Percentiles rank a stretch among this genome's conserved stretches.
phyloP scores from a whole-genome alignment of 92 coral and sea anemone species.

The Palythoa heliodiscus region DNA sequence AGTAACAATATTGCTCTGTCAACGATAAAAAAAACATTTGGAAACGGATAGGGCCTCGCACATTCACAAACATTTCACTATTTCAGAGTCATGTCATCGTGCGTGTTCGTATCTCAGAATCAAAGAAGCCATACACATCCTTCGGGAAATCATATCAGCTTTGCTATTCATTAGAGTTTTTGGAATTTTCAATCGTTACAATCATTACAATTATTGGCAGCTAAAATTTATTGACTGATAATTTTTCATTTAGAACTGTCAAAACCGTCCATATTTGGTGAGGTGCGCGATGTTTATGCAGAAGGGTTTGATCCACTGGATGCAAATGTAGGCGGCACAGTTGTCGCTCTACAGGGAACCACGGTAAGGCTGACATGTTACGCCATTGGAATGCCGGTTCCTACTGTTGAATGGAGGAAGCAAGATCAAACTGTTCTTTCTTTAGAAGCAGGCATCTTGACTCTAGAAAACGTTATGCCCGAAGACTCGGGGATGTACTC shows the following conservation, averaged over 20 bases:
- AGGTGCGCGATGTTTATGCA: constrained; percentile 53
- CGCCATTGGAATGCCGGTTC: constrained; percentile 74
- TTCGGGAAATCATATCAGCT: too few species aligned
- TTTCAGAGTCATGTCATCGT: too few species aligned
- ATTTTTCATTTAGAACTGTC: constrained; percentile 51
- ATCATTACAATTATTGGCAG: background rate
- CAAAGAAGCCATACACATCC: too few species aligned
- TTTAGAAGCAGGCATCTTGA: constrained; percentile 29
- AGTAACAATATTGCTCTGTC: too few species aligned
- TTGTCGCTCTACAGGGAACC: constrained; percentile 62
- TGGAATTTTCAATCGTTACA: too few species aligned
- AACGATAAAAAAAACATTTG: too few species aligned
- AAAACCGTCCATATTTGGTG: constrained; percentile 65
- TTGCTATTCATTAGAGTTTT: too few species aligned
- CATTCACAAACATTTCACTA: too few species aligned
- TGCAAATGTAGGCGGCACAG: constrained; percentile 65
- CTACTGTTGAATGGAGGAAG: constrained; percentile 69
- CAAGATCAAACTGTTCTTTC: constrained; percentile 55
- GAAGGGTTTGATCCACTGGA: constrained; percentile 48
- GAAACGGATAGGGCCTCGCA: too few species aligned
- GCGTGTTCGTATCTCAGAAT: too few species aligned
- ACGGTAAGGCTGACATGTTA: constrained; percentile 66
- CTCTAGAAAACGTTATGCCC: constrained; percentile 49
- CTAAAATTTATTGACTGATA: background rate
- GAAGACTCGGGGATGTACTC: constrained; percentile 73